A percentile compares a stretch with the other conserved stretches of the same genome.
Evolutionary conservation across 2,797 vertebrate genomes (phyloP).

Genomic region (Cynopterus sphinx): DNA sequence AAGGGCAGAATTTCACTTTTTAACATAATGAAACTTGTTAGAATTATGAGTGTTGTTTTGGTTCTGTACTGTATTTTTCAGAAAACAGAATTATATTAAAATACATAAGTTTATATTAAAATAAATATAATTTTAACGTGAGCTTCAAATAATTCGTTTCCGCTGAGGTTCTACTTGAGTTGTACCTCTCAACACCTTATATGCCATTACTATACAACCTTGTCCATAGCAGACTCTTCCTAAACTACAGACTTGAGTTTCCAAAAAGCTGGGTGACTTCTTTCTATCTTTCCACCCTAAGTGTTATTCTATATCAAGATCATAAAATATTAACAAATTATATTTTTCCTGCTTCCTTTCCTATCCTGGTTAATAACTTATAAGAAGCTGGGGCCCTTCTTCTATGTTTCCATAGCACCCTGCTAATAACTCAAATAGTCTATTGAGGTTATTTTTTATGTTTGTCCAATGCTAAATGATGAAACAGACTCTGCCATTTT

Average conservation of each 20-base stretch:
- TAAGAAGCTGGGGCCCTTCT: background rate
- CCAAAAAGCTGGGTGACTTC: background rate
- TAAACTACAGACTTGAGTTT: background rate
- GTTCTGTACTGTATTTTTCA: background rate
- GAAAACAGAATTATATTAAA: background rate
- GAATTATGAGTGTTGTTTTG: background rate
- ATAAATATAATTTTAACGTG: background rate
- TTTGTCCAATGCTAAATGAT: background rate
- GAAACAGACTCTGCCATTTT: background rate
- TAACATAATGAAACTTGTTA: background rate
- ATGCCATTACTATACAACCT: background rate
- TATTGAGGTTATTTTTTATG: background rate
- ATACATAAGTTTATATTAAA: background rate
- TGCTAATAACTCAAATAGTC: background rate
- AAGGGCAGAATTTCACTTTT: background rate
- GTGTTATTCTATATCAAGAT: background rate
- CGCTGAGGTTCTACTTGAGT: background rate
- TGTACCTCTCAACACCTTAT: background rate
- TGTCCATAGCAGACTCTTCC: background rate
- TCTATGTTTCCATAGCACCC: background rate
- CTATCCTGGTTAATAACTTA: background rate
- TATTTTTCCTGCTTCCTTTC: background rate
- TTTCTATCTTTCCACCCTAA: background rate
- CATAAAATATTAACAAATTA: constrained; percentile 4
- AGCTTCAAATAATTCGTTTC: background rate